These are phyloP conservation scores for Nannobrachium achirus DNA, from an alignment of 2,113 vertebrate genomes.

Conservation along the genomic window DNA sequence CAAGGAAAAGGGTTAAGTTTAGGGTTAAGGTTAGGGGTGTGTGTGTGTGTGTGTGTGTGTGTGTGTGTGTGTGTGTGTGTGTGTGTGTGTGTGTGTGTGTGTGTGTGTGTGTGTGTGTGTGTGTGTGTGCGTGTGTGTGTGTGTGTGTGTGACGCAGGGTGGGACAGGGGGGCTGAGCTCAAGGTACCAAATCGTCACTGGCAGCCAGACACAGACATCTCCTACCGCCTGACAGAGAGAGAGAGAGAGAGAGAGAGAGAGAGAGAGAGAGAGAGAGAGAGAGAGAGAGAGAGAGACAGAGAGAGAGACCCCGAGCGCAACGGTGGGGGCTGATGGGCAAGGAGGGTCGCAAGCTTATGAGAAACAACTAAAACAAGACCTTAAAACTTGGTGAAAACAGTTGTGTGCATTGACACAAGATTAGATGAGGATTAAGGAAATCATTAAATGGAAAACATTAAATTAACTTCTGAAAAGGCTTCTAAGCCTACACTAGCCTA, in stretches of 20 bases:
- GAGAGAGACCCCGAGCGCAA: too few species aligned
- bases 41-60: neutral
- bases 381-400: too few species aligned
- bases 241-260: constrained; percentile 15
- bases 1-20: too few species aligned
- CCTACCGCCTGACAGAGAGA: constrained; percentile 50
- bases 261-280: constrained; percentile 3
- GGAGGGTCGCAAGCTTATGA: too few species aligned
- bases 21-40: constrained; percentile 28
- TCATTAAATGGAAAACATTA: too few species aligned
- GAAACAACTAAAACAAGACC: too few species aligned
- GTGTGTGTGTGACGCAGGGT: neutral
- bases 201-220: constrained; percentile 55
- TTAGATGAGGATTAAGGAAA: too few species aligned
- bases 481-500: too few species aligned
- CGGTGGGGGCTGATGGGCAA: too few species aligned
- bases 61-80: neutral
- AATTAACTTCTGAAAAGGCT: too few species aligned
- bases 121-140: neutral
- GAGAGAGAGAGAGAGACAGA: neutral
- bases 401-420: too few species aligned
- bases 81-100: neutral
- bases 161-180: constrained; percentile 38
- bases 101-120: neutral
- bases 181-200: constrained; percentile 57